Evolutionary conservation across 2,888 invertebrate genomes (phyloP), one percentile per base, ranked within the genome.

Genomic region (Cordilura impudica): DNA sequence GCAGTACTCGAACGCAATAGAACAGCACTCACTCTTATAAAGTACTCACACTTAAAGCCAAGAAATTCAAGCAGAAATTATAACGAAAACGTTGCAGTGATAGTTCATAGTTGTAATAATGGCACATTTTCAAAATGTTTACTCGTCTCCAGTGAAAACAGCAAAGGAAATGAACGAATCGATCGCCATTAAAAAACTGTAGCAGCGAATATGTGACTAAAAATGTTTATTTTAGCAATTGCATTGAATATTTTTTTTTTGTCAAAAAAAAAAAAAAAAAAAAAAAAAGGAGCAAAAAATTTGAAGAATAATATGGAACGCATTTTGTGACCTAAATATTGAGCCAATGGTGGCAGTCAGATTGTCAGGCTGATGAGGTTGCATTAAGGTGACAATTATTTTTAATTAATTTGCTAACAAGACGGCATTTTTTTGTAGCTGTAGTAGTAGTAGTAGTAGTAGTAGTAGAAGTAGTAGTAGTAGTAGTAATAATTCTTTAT

Each of bases 321-420:
- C 67, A 69, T n/a, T 35, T 47, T 61, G 67, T 49, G 67, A 75
- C 61, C 74, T 49, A 61, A 75, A 75, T 54, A 8, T 18, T 29
- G n/a, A 39, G 14, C 8, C 35, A 39, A 39, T 2, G 14, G n/a
- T n/a, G 35, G 14, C 12, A 31, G 14, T 26, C 12, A 18, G 23
- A 1, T 54, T 29, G 26, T 47, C 29, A 18, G 19, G 5, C 14
- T 73, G 23, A 10, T 71, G 19, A 54, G 54, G 10, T 54, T 43
- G 5, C n/a, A 39, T n/a, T 39, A 39, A n/a, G 35, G 35, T 12
- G 12, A n/a, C 10, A 31, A 2, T 31, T 31, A 10, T 31, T n/a
- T n/a, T n/a, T 31, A 31, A n/a, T n/a, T n/a, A n/a, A n/a, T n/a
- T n/a, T n/a, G n/a, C n/a, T n/a, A n/a, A n/a, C n/a, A n/a, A n/a